Percentiles rank a stretch among this genome's conserved stretches.
Conservation (phyloP, 2,797 vertebrate species). For the Delichon dasypus region DNA sequence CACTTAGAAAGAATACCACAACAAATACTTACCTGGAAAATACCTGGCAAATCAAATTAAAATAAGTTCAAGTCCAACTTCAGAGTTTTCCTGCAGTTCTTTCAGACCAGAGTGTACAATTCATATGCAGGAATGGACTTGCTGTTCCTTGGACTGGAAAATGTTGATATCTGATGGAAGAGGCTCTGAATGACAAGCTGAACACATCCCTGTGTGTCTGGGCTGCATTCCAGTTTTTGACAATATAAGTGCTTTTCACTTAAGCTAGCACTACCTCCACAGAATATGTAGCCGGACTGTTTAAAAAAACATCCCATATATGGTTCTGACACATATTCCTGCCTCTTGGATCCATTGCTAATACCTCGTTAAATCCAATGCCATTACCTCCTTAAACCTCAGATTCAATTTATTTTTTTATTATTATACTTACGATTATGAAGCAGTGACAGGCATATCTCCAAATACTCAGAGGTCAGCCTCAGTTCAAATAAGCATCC, state of each 20-base stretch:
- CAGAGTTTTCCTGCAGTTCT: neutral
- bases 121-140: neutral
- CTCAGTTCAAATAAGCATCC: neutral
- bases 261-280: neutral
- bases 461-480: neutral
- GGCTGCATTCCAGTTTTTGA: slow-evolving; percentile 15
- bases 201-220: neutral
- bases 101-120: neutral
- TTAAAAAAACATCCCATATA: neutral
- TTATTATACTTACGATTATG: neutral
- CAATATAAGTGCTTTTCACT: neutral
- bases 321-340: neutral
- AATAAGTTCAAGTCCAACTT: neutral
- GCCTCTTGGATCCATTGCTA: neutral
- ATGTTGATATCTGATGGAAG: neutral
- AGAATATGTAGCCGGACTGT: neutral
- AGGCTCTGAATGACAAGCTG: neutral
- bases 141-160: neutral
- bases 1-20: neutral
- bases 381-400: neutral
- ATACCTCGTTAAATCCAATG: neutral
- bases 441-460: neutral
- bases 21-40: neutral
- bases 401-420: slow-evolving; percentile 13
- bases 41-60: neutral